phyloP scores from a whole-genome alignment of 1,140 invertebrate species.

The Drosophila ercepeae region DNA sequence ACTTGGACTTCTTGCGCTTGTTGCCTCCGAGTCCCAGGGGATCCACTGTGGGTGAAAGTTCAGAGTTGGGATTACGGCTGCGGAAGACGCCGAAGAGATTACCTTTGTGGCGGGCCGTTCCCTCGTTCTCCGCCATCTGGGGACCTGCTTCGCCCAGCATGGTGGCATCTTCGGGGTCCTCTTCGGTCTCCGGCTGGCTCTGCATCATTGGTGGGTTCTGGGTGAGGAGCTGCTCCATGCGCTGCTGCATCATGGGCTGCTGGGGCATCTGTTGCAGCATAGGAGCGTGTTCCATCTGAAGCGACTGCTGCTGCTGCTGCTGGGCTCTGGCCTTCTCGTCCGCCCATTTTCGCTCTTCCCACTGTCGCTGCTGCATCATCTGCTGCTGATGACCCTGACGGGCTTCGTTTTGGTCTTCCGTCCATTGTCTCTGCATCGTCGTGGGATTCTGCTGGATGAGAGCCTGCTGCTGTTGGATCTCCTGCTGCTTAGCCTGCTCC shows the following conservation, averaged over 20 bases:
- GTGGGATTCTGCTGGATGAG: slow-evolving; percentile 3
- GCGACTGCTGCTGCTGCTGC: not conserved
- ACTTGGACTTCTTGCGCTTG: slow-evolving; percentile 59
- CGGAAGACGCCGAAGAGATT: slow-evolving; percentile 76
- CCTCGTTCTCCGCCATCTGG: slow-evolving; percentile 56
- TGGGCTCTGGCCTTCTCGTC: not conserved
- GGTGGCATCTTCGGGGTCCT: slow-evolving; percentile 7
- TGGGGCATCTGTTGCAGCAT: slow-evolving; percentile 28
- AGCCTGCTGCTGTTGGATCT: slow-evolving; percentile 1
- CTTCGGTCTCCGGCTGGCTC: not conserved
- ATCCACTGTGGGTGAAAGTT: slow-evolving; percentile 41
- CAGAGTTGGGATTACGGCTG: slow-evolving; percentile 11
- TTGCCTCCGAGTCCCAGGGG: slow-evolving; percentile 48
- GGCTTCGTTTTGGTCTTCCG: not conserved
- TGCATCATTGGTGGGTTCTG: not conserved
- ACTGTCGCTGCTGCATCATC: slow-evolving; percentile 3
- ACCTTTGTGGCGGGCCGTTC: slow-evolving; percentile 70
- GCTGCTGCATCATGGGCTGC: slow-evolving; percentile 28
- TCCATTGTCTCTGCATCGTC: slow-evolving; percentile 26
- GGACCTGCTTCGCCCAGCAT: slow-evolving; percentile 61
- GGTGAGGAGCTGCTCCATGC: slow-evolving; percentile 7
- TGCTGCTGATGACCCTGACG: slow-evolving; percentile 1
- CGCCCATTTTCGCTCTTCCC: slow-evolving; percentile 5
- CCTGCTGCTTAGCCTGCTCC: slow-evolving; percentile 5
- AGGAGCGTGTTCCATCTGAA: slow-evolving; percentile 12